A percentile compares a stretch with the other conserved stretches of the same genome.
phyloP scores from a whole-genome alignment of 2,888 invertebrate genomes.

The Melangyna quadrimaculata region DNA sequence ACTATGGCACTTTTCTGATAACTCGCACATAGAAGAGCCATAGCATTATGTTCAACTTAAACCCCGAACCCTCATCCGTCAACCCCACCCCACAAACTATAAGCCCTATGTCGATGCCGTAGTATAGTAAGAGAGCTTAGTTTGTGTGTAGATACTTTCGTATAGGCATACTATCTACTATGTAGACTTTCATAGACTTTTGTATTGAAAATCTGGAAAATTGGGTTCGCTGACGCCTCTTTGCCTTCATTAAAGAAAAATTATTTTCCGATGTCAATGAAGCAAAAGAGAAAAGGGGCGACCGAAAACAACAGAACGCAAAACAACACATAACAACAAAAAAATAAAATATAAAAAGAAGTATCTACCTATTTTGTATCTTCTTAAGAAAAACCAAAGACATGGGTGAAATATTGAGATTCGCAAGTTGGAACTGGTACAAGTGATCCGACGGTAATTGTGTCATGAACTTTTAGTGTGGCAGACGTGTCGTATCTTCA shows the following conservation, averaged over 20 bases:
- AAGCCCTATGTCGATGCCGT: neutral
- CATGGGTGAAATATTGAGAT: constrained; percentile 65
- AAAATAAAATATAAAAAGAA: neutral
- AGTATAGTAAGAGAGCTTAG: neutral
- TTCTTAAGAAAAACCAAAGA: constrained; percentile 36
- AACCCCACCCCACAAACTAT: neutral
- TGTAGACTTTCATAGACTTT: constrained; percentile 14
- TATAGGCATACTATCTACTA: too few species aligned
- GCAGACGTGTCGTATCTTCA: constrained; percentile 79
- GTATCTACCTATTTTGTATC: constrained; percentile 35
- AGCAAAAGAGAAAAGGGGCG: constrained; percentile 7
- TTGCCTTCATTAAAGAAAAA: constrained; percentile 60
- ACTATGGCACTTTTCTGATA: neutral
- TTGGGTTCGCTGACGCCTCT: constrained; percentile 57
- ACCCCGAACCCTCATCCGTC: neutral
- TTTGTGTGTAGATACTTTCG: too few species aligned
- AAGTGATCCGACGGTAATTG: constrained; percentile 74
- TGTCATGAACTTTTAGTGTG: constrained; percentile 76
- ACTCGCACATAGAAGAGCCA: neutral
- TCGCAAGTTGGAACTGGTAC: constrained; percentile 68
- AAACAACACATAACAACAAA: constrained; percentile 5
- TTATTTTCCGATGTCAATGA: constrained; percentile 64
- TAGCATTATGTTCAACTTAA: neutral
- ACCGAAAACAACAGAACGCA: constrained; percentile 26
- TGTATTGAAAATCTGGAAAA: constrained; percentile 47